A percentile compares a stretch with the other conserved stretches of the same genome.
Conservation (phyloP, 2,888 invertebrate genomes). For the Ennomos fuscantarius region DNA sequence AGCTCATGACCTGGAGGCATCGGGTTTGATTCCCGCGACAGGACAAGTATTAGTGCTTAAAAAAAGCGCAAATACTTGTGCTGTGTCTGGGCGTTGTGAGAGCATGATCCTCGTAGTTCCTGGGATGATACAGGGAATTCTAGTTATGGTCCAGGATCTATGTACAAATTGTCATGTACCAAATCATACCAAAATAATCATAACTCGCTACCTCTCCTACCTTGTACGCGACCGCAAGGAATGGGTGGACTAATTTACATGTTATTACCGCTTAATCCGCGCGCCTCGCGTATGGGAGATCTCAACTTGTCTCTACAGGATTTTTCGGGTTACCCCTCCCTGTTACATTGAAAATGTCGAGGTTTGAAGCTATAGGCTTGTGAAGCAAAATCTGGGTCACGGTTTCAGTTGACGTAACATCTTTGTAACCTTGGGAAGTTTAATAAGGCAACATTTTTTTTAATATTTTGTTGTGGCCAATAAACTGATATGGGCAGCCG, state of each 20-base stretch:
- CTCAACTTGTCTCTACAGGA: conserved; percentile 53
- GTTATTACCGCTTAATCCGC: conserved; percentile 70
- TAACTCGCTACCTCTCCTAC: conserved; percentile 36
- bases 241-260: conserved; percentile 71
- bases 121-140: too few species aligned
- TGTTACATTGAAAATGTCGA: conserved; percentile 7
- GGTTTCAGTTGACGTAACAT: not conserved
- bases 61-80: too few species aligned
- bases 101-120: too few species aligned
- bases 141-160: too few species aligned
- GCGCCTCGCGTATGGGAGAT: conserved; percentile 52
- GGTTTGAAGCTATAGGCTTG: conserved; percentile 4
- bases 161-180: too few species aligned
- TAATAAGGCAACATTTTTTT: too few species aligned
- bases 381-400: conserved; percentile 11
- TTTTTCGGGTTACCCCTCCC: conserved; percentile 45
- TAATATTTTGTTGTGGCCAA: too few species aligned
- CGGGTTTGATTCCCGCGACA: too few species aligned
- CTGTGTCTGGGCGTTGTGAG: too few species aligned
- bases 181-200: not conserved
- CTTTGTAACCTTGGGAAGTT: not conserved
- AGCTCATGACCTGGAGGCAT: too few species aligned
- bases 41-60: too few species aligned
- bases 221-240: conserved; percentile 45
- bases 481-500: too few species aligned